Evolutionary conservation across 2,113 vertebrate genomes (phyloP).

Genomic region (Telmatochromis sp.): DNA sequence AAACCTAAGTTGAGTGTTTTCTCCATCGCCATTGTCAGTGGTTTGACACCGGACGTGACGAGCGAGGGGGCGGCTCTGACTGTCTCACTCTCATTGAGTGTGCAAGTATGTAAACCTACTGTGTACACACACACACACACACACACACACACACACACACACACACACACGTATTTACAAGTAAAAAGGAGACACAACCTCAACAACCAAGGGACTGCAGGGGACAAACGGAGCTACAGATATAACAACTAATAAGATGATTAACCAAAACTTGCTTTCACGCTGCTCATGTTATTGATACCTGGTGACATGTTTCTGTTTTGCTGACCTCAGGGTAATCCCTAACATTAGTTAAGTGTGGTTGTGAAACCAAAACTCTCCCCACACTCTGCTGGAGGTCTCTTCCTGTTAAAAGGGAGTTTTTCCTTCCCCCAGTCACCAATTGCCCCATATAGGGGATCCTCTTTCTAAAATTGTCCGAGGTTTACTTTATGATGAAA

Average conservation of each 20-base stretch:
- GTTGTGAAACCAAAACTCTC: neutral
- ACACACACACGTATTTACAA: neutral
- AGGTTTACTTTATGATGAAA: neutral
- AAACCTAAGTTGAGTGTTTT: neutral
- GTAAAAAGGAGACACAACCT: neutral
- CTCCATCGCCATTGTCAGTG: neutral
- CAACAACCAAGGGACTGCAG: neutral
- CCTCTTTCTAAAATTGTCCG: neutral
- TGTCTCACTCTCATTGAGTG: neutral
- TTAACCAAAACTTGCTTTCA: neutral
- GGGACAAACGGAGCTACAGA: neutral
- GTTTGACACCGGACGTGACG: fast-evolving
- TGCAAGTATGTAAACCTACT: neutral
- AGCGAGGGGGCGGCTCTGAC: neutral
- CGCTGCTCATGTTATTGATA: neutral
- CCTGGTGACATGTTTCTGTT: neutral
- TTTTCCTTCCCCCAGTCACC: fast-evolving
- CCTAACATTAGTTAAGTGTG: neutral
- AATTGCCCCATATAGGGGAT: fast-evolving
- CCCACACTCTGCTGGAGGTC: neutral
- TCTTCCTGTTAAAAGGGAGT: neutral
- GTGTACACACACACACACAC: neutral
- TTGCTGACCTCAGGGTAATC: neutral
- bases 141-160: neutral
- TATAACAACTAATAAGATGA: neutral